phyloP scores from a whole-genome alignment of 1,140 invertebrate species.

The Aphidius gifuensis region DNA sequence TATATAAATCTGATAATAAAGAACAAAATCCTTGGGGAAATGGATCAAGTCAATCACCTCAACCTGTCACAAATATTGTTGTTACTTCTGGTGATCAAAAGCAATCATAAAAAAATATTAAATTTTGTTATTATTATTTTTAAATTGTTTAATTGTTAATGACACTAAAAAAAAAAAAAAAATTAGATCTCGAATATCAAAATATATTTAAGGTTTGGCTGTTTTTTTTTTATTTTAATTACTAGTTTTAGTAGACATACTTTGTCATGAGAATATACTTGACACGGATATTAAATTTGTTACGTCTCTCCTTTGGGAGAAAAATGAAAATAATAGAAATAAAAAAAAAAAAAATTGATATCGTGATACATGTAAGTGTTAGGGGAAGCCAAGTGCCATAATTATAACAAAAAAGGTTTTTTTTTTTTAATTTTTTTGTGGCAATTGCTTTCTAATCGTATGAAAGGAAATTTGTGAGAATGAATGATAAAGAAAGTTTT shows the following conservation, averaged over 20 bases:
- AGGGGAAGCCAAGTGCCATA: conserved; percentile 5
- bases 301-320: no score
- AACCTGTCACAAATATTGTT: conserved; percentile 43
- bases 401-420: no score
- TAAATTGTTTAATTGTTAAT: not conserved
- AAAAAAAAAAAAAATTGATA: not conserved
- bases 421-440: not conserved
- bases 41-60: conserved; percentile 36
- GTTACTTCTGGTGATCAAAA: conserved; percentile 39
- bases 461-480: no score
- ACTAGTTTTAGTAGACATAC: no score
- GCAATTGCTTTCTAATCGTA: not conserved
- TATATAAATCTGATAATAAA: conserved; percentile 40
- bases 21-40: conserved; percentile 42
- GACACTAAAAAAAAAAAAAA: no score
- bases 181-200: not conserved
- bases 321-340: no score
- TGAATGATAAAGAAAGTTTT: not conserved
- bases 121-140: conserved; percentile 11
- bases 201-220: not conserved
- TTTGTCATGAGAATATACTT: no score
- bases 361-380: conserved; percentile 5
- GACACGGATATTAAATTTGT: no score
- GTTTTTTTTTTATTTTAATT: not conserved
- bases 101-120: conserved; percentile 19